A percentile compares a stretch with the other conserved stretches of the same genome.
Conservation (phyloP, 2,113 vertebrate species). For the Gila orcuttii region DNA sequence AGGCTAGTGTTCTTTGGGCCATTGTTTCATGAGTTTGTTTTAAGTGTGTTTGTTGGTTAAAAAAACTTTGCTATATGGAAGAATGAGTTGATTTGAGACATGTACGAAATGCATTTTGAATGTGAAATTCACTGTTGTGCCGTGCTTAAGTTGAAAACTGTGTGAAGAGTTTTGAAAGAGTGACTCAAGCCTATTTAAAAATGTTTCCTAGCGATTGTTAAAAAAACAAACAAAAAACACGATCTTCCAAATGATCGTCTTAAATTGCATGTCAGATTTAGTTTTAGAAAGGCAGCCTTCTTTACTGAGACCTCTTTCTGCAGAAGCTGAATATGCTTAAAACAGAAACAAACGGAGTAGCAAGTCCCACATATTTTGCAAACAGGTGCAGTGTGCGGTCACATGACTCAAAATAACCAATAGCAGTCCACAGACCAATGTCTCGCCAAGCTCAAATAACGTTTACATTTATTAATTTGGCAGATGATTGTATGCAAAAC, state of each 20-base stretch:
- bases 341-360: background rate
- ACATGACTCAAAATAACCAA: background rate
- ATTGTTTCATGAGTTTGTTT: too few relatives aligned
- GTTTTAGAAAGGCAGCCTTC: background rate
- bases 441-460: slow-evolving; percentile 8
- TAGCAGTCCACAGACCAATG: background rate
- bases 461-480: slow-evolving; percentile 11
- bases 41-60: too few relatives aligned
- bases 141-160: too few relatives aligned
- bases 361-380: background rate
- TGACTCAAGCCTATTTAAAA: too few relatives aligned
- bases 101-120: too few relatives aligned
- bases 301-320: background rate
- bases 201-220: too few relatives aligned
- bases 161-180: too few relatives aligned
- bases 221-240: too few relatives aligned
- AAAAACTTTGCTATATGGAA: too few relatives aligned
- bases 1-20: too few relatives aligned
- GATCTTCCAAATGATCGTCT: background rate
- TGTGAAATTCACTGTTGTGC: too few relatives aligned
- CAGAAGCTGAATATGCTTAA: background rate
- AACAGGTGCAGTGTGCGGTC: background rate
- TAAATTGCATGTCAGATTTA: background rate
- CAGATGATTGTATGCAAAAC: slow-evolving; percentile 9
- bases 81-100: too few relatives aligned